phyloP scores from a whole-genome alignment of 2,113 vertebrate genomes.

The Poeciliopsis prolifica region DNA sequence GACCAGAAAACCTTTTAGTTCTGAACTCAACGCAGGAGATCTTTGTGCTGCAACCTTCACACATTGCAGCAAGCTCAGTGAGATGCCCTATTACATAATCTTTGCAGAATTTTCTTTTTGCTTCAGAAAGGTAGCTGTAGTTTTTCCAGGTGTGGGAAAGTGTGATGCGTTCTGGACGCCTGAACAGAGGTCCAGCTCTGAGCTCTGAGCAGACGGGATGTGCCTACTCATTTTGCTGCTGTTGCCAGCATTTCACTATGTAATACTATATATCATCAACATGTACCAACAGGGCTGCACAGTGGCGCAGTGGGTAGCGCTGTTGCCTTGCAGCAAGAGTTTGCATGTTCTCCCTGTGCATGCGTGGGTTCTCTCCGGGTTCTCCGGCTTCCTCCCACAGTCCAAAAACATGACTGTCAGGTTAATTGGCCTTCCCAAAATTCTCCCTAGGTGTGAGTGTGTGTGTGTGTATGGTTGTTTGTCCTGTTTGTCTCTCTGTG shows the following conservation, averaged over 20 bases:
- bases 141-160: constrained; percentile 17
- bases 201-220: not conserved
- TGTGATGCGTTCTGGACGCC: constrained; percentile 3
- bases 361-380: too few relatives aligned
- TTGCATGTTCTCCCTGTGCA: too few relatives aligned
- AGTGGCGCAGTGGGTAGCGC: too few relatives aligned
- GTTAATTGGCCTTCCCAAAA: too few relatives aligned
- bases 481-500: too few relatives aligned
- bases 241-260: not conserved
- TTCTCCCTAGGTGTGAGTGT: too few relatives aligned
- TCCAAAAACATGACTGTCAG: too few relatives aligned
- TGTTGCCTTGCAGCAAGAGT: too few relatives aligned
- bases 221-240: not conserved
- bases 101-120: constrained; percentile 48
- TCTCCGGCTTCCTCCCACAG: too few relatives aligned
- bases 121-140: constrained; percentile 11
- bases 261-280: too few relatives aligned
- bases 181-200: constrained; percentile 3
- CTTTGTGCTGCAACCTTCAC: constrained; percentile 30
- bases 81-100: constrained; percentile 42
- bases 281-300: too few relatives aligned
- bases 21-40: constrained; percentile 8
- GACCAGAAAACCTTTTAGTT: constrained; percentile 17
- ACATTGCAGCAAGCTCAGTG: constrained; percentile 26
- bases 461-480: too few relatives aligned